Conservation (phyloP, 2,888 invertebrate genomes). For the Eudasyphora cyanicolor region DNA sequence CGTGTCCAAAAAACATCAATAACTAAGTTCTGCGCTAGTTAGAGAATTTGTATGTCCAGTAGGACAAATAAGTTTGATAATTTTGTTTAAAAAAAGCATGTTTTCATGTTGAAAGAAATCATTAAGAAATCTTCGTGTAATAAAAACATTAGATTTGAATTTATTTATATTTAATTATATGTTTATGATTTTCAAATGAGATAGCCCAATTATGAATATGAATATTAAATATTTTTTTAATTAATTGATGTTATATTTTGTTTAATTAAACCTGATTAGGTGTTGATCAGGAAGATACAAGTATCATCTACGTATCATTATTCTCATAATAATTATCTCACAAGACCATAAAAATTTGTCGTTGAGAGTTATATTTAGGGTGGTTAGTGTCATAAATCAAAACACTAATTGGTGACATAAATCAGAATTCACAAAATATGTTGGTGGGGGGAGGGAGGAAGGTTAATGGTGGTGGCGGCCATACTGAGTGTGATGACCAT, state of each 20-base stretch:
- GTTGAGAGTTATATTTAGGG: background rate
- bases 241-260: background rate
- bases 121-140: background rate
- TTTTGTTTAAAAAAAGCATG: too few species aligned
- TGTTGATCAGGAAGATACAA: too few species aligned
- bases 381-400: constrained; percentile 28
- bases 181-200: background rate
- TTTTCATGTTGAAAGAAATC: too few species aligned
- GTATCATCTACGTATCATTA: too few species aligned
- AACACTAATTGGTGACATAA: constrained; percentile 44
- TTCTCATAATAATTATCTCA: too few species aligned
- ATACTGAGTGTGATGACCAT: background rate
- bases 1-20: background rate
- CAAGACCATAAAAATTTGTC: background rate
- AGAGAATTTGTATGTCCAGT: too few species aligned
- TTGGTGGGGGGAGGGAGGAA: background rate
- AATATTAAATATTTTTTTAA: background rate
- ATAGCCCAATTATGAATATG: background rate
- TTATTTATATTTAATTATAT: background rate
- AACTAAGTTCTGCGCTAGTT: too few species aligned
- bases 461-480: background rate
- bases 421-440: constrained; percentile 40
- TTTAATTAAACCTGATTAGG: too few species aligned
- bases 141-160: background rate
- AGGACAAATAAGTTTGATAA: too few species aligned